Percentiles rank a stretch among this genome's conserved stretches.
phyloP scores from a whole-genome alignment of 2,797 vertebrate genomes.

The Martes flavigula region DNA sequence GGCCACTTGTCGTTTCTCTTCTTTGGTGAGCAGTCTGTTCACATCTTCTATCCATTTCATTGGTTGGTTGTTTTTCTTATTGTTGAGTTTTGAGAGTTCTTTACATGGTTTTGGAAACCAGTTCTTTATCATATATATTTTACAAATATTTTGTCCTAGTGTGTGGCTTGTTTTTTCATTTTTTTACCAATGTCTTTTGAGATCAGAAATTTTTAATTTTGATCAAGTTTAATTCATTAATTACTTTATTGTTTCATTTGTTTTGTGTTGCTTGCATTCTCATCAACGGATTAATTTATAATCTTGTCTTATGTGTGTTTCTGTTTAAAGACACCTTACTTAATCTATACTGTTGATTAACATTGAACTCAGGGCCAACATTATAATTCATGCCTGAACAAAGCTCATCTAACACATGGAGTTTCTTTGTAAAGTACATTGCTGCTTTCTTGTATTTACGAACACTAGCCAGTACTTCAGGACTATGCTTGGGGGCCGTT shows the following conservation, averaged over 20 bases:
- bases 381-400: background rate
- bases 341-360: background rate
- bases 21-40: background rate
- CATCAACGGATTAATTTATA: background rate
- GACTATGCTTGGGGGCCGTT: background rate
- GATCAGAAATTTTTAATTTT: slow-evolving; percentile 8
- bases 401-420: background rate
- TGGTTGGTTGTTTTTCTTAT: background rate
- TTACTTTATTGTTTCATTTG: background rate
- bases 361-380: background rate
- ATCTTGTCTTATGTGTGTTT: background rate
- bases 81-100: background rate
- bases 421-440: background rate
- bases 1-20: background rate
- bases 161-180: background rate
- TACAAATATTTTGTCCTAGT: background rate
- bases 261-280: background rate
- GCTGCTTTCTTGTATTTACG: background rate
- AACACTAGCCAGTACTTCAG: background rate
- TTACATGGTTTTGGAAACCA: background rate
- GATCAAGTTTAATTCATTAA: background rate
- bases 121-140: background rate
- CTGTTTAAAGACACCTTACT: background rate
- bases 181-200: background rate
- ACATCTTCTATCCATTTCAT: background rate